Evolutionary conservation across 1,140 invertebrate genomes (phyloP), one percentile per base, ranked within the genome.

Genomic region (Caenorhabditis inopinata): DNA sequence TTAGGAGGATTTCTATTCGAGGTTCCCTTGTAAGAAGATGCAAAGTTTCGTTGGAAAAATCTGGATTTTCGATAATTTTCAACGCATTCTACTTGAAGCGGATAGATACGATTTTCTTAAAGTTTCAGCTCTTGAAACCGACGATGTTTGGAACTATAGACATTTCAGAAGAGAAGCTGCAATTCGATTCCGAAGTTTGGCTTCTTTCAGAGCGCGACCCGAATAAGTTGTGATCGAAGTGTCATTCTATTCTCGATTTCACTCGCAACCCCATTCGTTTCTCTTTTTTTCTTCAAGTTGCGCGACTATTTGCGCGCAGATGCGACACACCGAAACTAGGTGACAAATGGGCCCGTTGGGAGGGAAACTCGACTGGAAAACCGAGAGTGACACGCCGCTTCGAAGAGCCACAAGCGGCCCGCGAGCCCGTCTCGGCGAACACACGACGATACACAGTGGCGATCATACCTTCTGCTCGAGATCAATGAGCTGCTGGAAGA

Each of bases 401-500:
- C 18, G 21, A 68, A 38, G 27, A 68, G 21, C 11, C 29, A 38
- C n/a, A 68, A 32, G 38, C 9, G 27, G 9, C 29, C 21, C 9
- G 27, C 7, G 46, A 46, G 42, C 23, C 25, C 38, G 46, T 42
- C 32, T 35, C n/a, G 21, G 16, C 16, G 75, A 51, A 45, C 9
- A 32, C 14, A 16, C 11, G 58, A 46, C 53, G 38, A 47, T 1
- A 14, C 21, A 32, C 0, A 48, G 23, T 16, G 68, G 27, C 5
- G 1, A 32, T 75, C 27, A 21, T 76, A 79, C 82, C 82, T 83
- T 83, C 27, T 83, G 49, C 62, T 84, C 83, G 42, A 84, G 51
- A 46, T 84, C 89, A 16, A 92, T 89, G 5, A 96, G 90, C 88
- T 96, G 94, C 73, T 92, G 91, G 91, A 95, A 94, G 90, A 96